Percentiles rank a stretch among this genome's conserved stretches.
These are phyloP conservation scores for Gandaritis pyraliata DNA, from an alignment of 2,888 invertebrate genomes.

Conservation along the genomic window DNA sequence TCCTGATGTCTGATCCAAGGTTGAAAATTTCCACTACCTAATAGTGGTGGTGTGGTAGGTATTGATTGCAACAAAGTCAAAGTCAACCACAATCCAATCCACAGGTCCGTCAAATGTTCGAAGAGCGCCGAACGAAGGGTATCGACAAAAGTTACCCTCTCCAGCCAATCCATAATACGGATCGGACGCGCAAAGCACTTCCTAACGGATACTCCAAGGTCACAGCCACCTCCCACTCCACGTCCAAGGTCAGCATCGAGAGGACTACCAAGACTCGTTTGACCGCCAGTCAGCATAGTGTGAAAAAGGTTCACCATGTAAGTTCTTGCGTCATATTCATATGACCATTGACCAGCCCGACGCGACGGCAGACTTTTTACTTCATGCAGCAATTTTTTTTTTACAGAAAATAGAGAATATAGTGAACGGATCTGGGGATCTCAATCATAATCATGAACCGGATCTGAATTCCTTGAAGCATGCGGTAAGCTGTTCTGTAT, in stretches of 20 bases:
- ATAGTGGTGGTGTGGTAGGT: too few relatives aligned
- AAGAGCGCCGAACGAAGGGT: slow-evolving; percentile 90
- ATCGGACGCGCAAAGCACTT: slow-evolving; percentile 62
- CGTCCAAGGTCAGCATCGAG: slow-evolving; percentile 50
- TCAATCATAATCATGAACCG: slow-evolving; percentile 75
- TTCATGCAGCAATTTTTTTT: neutral
- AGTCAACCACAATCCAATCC: too few relatives aligned
- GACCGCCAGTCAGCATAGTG: slow-evolving; percentile 55
- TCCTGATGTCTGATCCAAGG: too few relatives aligned
- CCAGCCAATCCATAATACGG: slow-evolving; percentile 87
- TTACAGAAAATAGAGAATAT: slow-evolving; percentile 66
- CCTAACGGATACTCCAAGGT: slow-evolving; percentile 73
- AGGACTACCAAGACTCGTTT: slow-evolving; percentile 54
- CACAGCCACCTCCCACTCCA: slow-evolving; percentile 47
- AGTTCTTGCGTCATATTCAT: slow-evolving; percentile 39
- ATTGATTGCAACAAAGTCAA: neutral
- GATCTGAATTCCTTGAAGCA: slow-evolving; percentile 62
- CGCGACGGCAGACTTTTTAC: too few relatives aligned
- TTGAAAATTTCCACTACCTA: too few relatives aligned
- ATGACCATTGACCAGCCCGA: neutral
- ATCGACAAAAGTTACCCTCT: slow-evolving; percentile 93
- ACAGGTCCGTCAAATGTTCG: slow-evolving; percentile 93
- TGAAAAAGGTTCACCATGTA: slow-evolving; percentile 62
- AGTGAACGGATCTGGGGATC: slow-evolving; percentile 74
- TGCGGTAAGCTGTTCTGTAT: slow-evolving; percentile 46